Evolutionary conservation across 2,113 vertebrate genomes (phyloP), one percentile per base, ranked within the genome.

Genomic region (Fulica atra): DNA sequence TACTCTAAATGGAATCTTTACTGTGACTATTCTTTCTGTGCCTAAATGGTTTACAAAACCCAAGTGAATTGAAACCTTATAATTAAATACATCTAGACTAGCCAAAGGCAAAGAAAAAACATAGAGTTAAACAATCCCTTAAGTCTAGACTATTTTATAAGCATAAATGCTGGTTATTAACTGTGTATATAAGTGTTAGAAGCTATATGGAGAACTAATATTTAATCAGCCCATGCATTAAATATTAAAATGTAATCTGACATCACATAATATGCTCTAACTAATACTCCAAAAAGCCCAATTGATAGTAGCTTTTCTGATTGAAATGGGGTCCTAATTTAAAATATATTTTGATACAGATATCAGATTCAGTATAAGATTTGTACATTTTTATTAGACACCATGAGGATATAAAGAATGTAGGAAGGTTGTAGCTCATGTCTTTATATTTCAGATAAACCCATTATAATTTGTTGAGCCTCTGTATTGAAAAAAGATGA

Each of bases 21-120:
- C 38, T 60, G 50, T 86, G 48, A 95, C 64, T 93, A 20, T 81
- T 92, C 57, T 87, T 95, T 92, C 81, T 76, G 46, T 78, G 83
- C 18, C 65, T 95, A 69, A 97, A 92, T 25, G 56, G 35, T 94
- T 95, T 95, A 96, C 90, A 95, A 95, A 94, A 70, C 90, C 83
- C 93, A 81, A 89, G 65, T 84, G 94, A 96, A 83, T 80, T 88
- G 63, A 93, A 95, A 89, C 28, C 31, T 72, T 56, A 88, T 80
- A 93, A 94, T 95, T 93, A 96, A 96, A 84, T 83, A 93, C 40
- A 92, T 87, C 42, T 89, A 91, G 38, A 90, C n/a, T 90, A 95
- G 81, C 96, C 64, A 94, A 87, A 91, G 77, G 92, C 94, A 97
- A 94, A 53, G 16, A 42, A 86, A 20, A 36, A 64, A n/a, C 54